Conservation (phyloP, 2,888 invertebrate species). For the Agriopis marginaria region DNA sequence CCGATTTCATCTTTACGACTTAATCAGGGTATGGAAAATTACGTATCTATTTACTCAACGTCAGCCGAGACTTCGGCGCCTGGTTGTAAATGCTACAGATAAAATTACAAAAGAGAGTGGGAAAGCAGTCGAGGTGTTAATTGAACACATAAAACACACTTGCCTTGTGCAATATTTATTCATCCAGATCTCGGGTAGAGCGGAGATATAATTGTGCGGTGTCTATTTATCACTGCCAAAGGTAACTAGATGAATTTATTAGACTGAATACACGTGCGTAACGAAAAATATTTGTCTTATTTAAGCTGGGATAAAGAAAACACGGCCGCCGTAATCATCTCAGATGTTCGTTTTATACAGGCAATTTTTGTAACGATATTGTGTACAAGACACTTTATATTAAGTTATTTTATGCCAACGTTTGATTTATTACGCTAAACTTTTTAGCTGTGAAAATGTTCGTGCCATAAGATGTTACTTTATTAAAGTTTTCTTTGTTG, state of each 20-base stretch:
- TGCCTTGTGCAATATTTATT: slow-evolving; percentile 55
- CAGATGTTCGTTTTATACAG: slow-evolving; percentile 42
- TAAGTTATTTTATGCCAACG: slow-evolving; percentile 17
- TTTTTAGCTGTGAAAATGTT: slow-evolving; percentile 46
- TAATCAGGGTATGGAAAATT: slow-evolving; percentile 52
- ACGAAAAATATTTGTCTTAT: slow-evolving; percentile 57
- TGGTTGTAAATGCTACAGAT: slow-evolving; percentile 33
- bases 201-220: slow-evolving; percentile 57
- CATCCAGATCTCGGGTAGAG: slow-evolving; percentile 48
- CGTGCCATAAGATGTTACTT: slow-evolving; percentile 49
- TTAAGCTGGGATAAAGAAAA: slow-evolving; percentile 53
- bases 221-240: slow-evolving; percentile 65
- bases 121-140: slow-evolving; percentile 50
- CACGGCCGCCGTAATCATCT: slow-evolving; percentile 48
- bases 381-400: slow-evolving; percentile 23
- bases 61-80: slow-evolving; percentile 38
- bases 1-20: slow-evolving; percentile 55
- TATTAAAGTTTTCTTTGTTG: slow-evolving; percentile 60
- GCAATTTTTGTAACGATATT: slow-evolving; percentile 34
- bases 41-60: slow-evolving; percentile 46
- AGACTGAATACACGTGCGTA: slow-evolving; percentile 54
- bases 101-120: slow-evolving; percentile 47
- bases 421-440: slow-evolving; percentile 55
- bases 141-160: slow-evolving; percentile 60
- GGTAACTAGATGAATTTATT: slow-evolving; percentile 67